Conservation (phyloP, 1,140 invertebrate genomes). For the Euura lappo region DNA sequence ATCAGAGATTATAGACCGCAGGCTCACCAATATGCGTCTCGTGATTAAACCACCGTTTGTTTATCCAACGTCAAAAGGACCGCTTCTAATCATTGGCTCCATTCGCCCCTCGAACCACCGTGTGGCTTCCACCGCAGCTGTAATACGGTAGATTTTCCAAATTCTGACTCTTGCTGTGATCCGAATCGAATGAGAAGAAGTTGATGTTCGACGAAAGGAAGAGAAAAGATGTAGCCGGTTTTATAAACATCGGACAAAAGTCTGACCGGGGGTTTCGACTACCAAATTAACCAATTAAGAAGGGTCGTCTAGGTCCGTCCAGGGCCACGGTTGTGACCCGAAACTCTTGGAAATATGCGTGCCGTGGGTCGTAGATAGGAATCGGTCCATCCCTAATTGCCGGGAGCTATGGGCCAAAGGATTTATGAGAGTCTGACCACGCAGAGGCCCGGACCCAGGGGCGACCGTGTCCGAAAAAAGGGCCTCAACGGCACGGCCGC, state of each 20-base stretch:
- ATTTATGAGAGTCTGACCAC: not conserved
- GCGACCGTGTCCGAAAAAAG: too few relatives aligned
- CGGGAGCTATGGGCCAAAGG: not conserved
- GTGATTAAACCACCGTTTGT: constrained; percentile 42
- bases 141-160: not conserved
- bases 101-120: too few relatives aligned
- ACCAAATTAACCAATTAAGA: constrained; percentile 5
- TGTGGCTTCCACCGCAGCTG: not conserved
- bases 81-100: constrained; percentile 40
- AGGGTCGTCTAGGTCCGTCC: not conserved
- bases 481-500: too few relatives aligned
- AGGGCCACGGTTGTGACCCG: not conserved
- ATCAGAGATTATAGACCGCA: not conserved
- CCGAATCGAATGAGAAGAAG: too few relatives aligned
- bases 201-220: too few relatives aligned
- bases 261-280: not conserved
- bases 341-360: not conserved
- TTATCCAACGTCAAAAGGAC: constrained; percentile 53
- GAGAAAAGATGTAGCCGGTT: not conserved
- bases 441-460: not conserved
- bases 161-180: too few relatives aligned
- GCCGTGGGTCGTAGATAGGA: not conserved
- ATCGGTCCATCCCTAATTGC: constrained; percentile 6
- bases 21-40: not conserved
- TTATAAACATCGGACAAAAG: not conserved